A percentile compares a stretch with the other conserved stretches of the same genome.
These are phyloP conservation scores for Galemys pyrenaicus DNA, from an alignment of 2,113 vertebrate species.

Conservation along the genomic window DNA sequence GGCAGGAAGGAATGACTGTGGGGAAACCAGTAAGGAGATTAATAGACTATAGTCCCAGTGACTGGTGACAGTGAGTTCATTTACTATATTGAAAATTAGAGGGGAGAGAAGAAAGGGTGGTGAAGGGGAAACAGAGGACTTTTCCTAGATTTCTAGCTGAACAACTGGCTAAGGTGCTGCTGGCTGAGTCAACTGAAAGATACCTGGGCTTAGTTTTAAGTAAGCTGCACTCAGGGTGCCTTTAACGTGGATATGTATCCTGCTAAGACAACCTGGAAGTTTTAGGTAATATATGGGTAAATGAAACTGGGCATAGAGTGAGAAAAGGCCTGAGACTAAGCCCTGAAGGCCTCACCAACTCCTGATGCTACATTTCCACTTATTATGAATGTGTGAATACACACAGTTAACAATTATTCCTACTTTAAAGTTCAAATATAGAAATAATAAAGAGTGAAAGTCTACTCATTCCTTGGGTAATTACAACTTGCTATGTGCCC, in stretches of 20 bases:
- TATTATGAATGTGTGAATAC: neutral
- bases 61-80: neutral
- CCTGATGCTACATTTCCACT: neutral
- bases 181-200: neutral
- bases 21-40: neutral
- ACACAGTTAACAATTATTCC: neutral
- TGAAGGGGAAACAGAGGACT: neutral
- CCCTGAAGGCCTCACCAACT: neutral
- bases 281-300: neutral
- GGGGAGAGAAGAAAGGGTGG: neutral
- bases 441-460: conserved; percentile 16
- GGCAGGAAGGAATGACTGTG: neutral
- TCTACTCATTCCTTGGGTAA: neutral
- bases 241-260: neutral
- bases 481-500: neutral
- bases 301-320: neutral
- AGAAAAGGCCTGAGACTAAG: neutral
- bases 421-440: conserved; percentile 1
- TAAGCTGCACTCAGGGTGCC: neutral
- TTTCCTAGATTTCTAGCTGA: neutral
- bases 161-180: neutral
- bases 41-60: neutral
- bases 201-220: neutral
- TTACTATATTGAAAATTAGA: neutral
- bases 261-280: neutral